phyloP scores from a whole-genome alignment of 1,140 invertebrate genomes.

The Stenopsyche tienmushanensis region DNA sequence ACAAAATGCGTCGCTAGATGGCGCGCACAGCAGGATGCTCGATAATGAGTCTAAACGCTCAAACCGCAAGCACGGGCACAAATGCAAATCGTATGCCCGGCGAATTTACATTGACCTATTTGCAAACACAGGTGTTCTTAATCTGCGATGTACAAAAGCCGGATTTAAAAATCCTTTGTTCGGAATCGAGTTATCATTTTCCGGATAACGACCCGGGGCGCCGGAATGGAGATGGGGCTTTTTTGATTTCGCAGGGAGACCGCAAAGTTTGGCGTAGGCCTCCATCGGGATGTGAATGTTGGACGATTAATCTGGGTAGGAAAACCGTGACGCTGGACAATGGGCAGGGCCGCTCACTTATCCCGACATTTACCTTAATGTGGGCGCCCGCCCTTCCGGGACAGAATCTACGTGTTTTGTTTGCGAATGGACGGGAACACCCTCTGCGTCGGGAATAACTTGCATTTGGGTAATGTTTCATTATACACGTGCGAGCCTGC shows the following conservation, averaged over 20 bases:
- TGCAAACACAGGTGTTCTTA: too few species aligned
- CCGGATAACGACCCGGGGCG: background rate
- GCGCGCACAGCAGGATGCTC: too few species aligned
- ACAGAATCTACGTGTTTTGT: constrained; percentile 15
- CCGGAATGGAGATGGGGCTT: background rate
- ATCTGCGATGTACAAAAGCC: too few species aligned
- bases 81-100: too few species aligned
- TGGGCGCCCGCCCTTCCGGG: background rate
- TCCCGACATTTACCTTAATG: background rate
- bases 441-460: too few species aligned
- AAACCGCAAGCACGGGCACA: too few species aligned
- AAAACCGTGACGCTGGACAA: background rate
- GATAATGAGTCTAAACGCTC: too few species aligned
- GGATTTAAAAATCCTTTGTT: too few species aligned
- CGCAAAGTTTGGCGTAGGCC: background rate
- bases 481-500: too few species aligned
- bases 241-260: background rate
- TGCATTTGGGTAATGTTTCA: too few species aligned
- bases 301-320: constrained; percentile 11
- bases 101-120: too few species aligned
- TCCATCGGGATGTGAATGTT: background rate
- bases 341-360: background rate
- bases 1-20: too few species aligned
- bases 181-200: background rate
- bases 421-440: background rate